Evolutionary conservation across 2,888 invertebrate species (phyloP).

Genomic region (Synergus laeviventris): DNA sequence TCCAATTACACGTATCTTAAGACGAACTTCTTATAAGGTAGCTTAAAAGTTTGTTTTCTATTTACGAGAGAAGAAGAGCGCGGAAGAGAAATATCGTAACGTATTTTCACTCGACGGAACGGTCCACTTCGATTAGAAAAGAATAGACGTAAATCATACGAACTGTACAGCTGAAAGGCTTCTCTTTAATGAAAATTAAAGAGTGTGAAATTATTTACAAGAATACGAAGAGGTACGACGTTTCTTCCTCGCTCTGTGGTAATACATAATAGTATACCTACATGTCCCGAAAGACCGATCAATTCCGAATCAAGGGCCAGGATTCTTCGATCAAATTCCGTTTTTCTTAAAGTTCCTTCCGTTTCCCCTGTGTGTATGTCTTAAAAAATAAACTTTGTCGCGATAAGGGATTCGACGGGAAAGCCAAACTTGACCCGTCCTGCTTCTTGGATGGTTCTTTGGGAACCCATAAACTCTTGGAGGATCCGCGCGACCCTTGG

Average conservation of each 20-base stretch:
- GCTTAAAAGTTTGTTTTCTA: conserved; percentile 20
- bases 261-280: not conserved
- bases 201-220: conserved; percentile 31
- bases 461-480: conserved; percentile 18
- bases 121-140: conserved; percentile 28
- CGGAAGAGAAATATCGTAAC: conserved; percentile 18
- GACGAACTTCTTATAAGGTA: conserved; percentile 22
- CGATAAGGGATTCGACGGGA: conserved; percentile 28
- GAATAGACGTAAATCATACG: conserved; percentile 30
- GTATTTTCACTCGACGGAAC: conserved; percentile 11
- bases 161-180: conserved; percentile 36
- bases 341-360: conserved; percentile 4
- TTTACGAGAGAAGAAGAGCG: conserved; percentile 29
- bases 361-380: conserved; percentile 7
- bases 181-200: conserved; percentile 31
- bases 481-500: conserved; percentile 7
- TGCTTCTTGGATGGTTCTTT: conserved; percentile 7
- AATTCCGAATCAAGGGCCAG: conserved; percentile 26
- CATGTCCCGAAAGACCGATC: conserved; percentile 10
- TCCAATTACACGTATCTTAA: conserved; percentile 27
- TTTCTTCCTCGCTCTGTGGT: conserved; percentile 13
- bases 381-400: conserved; percentile 36
- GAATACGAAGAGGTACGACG: not conserved
- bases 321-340: not conserved
- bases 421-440: not conserved